Evolutionary conservation across 2,113 vertebrate genomes (phyloP).

Genomic region (Channa maculata): DNA sequence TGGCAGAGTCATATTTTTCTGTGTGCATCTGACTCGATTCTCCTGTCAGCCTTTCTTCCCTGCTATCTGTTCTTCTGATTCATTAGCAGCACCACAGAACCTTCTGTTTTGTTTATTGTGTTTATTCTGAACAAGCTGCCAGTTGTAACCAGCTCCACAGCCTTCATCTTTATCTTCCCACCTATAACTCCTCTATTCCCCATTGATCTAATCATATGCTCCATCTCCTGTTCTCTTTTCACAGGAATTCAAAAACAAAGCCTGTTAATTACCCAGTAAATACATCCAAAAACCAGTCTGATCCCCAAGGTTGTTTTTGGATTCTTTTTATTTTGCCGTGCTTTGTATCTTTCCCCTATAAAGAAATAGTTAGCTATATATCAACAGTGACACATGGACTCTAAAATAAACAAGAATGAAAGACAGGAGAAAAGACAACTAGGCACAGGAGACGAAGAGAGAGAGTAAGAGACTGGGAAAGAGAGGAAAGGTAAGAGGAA

Average conservation of each 20-base stretch:
- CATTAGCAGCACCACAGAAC: conserved; percentile 48
- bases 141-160: conserved; percentile 37
- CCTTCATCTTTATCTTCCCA: conserved; percentile 51
- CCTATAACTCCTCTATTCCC: conserved; percentile 56
- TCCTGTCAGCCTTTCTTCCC: conserved; percentile 44
- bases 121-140: conserved; percentile 54
- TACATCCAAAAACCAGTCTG: conserved; percentile 45
- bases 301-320: conserved; percentile 62
- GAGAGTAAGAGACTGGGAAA: conserved; percentile 61
- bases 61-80: conserved; percentile 64
- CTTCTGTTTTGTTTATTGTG: conserved; percentile 59
- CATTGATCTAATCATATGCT: conserved; percentile 59
- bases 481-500: conserved; percentile 68
- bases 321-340: conserved; percentile 86
- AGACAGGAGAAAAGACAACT: conserved; percentile 77
- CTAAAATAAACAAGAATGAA: conserved; percentile 81
- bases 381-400: conserved; percentile 85
- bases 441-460: conserved; percentile 76
- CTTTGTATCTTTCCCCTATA: conserved; percentile 87
- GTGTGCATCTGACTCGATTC: conserved; percentile 62
- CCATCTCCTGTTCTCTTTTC: conserved; percentile 44
- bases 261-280: conserved; percentile 55
- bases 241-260: conserved; percentile 50
- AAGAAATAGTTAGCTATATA: conserved; percentile 89
- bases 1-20: conserved; percentile 78